Evolutionary conservation across 2,888 invertebrate species (phyloP), one percentile per base, ranked within the genome.

Genomic region (Hipparchia semele): DNA sequence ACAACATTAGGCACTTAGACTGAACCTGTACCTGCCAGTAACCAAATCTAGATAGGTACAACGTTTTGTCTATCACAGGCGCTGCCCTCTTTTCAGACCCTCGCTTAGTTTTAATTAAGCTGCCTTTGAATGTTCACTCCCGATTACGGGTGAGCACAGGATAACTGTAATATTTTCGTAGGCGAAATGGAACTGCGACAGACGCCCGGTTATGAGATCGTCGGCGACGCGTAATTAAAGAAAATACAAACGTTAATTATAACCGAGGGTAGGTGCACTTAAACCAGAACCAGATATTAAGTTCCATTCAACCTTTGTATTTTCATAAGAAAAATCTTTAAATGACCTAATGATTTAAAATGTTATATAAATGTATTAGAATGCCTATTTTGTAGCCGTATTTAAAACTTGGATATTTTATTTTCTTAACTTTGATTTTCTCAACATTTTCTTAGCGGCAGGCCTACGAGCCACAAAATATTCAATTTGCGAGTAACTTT

Each of bases 91-190:
- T 80, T 80, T 77, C 83, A 80, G 81, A 80, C 80, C 84, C 79
- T 82, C 81, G 85, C 84, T 89, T 88, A 88, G 88, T 90, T 91
- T 90, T 89, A 90, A 91, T 91, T 90, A 90, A 91, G 84, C 86
- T 83, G 80, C 81, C 86, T 86, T 86, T 84, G 84, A 86, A 84
- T 87, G 86, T 85, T 87, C 84, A 83, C 87, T 87, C 87, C 84
- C 86, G 84, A 87, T 86, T 83, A 82, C 80, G 75, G 73, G 80
- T 77, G 80, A 78, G 75, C 61, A 61, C 80, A 66, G 73, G 77
- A 79, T 78, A 51, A 8, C 59, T n/a, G 59, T 79, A 81, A 81
- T 83, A 83, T 81, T 81, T 84, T 75, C 70, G 62, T 72, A 60
- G 66, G 66, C 66, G 51, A 71, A 71, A 71, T 65, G 70, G 68